Evolutionary conservation across 2,113 vertebrate genomes (phyloP), one percentile per base, ranked within the genome.

Genomic region (Mola mola): DNA sequence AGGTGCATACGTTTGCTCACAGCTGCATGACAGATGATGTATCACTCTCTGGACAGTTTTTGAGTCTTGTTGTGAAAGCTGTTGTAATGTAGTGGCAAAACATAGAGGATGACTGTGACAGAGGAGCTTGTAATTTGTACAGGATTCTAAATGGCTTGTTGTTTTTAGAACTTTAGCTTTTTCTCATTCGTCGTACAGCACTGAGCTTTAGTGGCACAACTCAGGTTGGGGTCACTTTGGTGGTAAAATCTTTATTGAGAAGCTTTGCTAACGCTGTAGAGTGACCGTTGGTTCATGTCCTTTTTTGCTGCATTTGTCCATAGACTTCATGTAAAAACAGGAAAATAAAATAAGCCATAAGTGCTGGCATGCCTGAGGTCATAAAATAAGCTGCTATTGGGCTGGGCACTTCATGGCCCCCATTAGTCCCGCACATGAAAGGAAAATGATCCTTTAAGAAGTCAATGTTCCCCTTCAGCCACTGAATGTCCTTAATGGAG

Each of bases 11-110:
- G 44, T 88, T 88, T 77, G 75, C 81, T 89, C 68, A 76, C 90
- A 90, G 88, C 85, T 87, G 86, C 82, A 68, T 85, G 85, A 87
- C 75, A 90, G 78, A 82, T 89, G 84, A 82, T 77, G 64, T 78
- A 81, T 48, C 56, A 58, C 59, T 58, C 78, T 83, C 77, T 63
- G 25, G 57, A 68, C 72, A 56, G 82, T 83, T 83, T 84, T 85
- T 66, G 72, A 59, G 73, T 79, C 86, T 85, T 90, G 88, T 90
- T 90, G 88, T 82, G 84, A 92, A 85, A 84, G 70, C 52, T 3
- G 72, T 80, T 82, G 57, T 26, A 76, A 70, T 56, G 68, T 68
- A 55, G 51, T 66, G 76, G 70, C 43, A 26, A 80, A 76, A 41
- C 37, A 26, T 15, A 21, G 51, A 56, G 33, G 43, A 53, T 48